Evolutionary conservation across 1,140 invertebrate genomes (phyloP).

Genomic region (Drosophila seguyi): DNA sequence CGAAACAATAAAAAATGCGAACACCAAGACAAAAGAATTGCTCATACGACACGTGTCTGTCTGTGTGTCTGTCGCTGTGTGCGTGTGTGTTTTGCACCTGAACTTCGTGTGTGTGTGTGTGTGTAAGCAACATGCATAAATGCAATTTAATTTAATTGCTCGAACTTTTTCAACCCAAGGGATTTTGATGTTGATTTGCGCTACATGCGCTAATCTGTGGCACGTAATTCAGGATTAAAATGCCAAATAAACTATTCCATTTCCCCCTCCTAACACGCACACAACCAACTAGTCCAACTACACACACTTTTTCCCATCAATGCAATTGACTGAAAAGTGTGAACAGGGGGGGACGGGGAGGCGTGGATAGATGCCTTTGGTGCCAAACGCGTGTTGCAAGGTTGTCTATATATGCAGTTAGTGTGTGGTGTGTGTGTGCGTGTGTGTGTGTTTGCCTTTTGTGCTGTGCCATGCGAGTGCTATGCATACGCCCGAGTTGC

Average conservation of each 20-base stretch:
- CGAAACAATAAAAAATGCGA: constrained; percentile 30
- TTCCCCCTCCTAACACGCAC: constrained; percentile 12
- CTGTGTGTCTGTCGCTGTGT: neutral
- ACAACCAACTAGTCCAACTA: no score
- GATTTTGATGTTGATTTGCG: constrained; percentile 49
- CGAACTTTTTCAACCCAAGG: constrained; percentile 54
- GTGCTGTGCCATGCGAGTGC: constrained; percentile 48
- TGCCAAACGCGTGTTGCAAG: constrained; percentile 52
- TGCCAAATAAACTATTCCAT: constrained; percentile 55
- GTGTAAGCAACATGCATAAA: constrained; percentile 33
- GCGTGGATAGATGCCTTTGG: constrained; percentile 51
- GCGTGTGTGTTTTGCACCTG: constrained; percentile 7
- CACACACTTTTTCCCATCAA: constrained; percentile 37
- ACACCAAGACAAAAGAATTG: constrained; percentile 50
- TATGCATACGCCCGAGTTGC: constrained; percentile 80
- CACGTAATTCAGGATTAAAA: constrained; percentile 66
- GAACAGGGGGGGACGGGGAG: neutral
- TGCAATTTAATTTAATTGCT: constrained; percentile 78
- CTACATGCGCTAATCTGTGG: constrained; percentile 66
- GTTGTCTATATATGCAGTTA: constrained; percentile 24
- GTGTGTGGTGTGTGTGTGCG: constrained; percentile 19
- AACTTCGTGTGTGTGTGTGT: neutral
- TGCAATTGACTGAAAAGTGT: constrained; percentile 73
- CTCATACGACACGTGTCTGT: constrained; percentile 65
- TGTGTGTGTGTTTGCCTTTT: constrained; percentile 56